Percentiles rank a stretch among this genome's conserved stretches.
phyloP scores from a whole-genome alignment of 1,140 invertebrate genomes.

The Melanaphis sacchari region DNA sequence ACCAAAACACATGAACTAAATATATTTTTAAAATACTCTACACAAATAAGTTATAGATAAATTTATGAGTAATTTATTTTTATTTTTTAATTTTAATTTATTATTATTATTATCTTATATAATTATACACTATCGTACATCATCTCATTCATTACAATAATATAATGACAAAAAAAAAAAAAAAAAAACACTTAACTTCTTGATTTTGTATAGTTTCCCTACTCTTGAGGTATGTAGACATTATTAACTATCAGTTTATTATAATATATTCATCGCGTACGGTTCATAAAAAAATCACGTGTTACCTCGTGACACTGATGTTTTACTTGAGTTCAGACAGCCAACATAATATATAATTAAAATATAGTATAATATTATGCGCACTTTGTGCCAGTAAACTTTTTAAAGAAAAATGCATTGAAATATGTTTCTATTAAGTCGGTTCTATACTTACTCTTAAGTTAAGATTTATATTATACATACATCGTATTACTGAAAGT shows the following conservation, averaged over 20 bases:
- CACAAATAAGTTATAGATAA: background rate
- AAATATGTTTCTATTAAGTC: background rate
- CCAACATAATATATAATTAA: background rate
- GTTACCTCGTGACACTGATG: background rate
- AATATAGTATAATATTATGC: background rate
- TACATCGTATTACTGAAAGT: background rate
- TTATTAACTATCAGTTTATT: background rate
- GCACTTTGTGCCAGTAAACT: background rate
- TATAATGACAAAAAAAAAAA: background rate
- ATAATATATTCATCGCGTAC: background rate
- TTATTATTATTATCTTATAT: background rate
- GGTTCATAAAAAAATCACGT: background rate
- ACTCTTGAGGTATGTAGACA: background rate
- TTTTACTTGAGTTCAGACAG: background rate
- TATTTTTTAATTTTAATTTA: too few species aligned
- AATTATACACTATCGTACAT: background rate
- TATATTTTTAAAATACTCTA: background rate
- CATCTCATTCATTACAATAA: background rate
- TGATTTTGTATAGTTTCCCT: background rate
- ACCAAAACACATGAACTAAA: background rate
- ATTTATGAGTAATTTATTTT: too few species aligned
- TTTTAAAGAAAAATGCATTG: background rate
- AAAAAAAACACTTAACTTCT: background rate
- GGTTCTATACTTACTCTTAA: background rate
- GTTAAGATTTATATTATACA: background rate